Conservation (phyloP, 92 coral and sea anemone species). For the Actinostola sp. region DNA sequence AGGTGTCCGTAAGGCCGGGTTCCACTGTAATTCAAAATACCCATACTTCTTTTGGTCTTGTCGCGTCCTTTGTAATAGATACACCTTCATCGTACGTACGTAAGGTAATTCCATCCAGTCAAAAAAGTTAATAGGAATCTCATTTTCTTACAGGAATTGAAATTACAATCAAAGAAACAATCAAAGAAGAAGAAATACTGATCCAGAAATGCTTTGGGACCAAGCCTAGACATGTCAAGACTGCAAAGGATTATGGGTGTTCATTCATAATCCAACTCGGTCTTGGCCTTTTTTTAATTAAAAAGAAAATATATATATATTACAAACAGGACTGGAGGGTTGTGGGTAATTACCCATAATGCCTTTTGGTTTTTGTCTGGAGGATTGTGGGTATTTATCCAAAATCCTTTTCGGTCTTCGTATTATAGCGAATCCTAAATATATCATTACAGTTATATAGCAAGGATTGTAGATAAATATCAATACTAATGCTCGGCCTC, state of each 20-base stretch:
- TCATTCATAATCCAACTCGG: too few species aligned
- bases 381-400: not conserved
- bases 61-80: too few species aligned
- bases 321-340: too few species aligned
- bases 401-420: not conserved
- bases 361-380: not conserved
- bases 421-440: not conserved
- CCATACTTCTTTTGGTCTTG: too few species aligned
- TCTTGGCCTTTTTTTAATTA: too few species aligned
- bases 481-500: too few species aligned
- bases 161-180: not conserved
- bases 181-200: slow-evolving; percentile 4
- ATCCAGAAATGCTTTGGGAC: slow-evolving; percentile 52
- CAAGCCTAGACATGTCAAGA: slow-evolving; percentile 3
- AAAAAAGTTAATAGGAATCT: slow-evolving; percentile 19
- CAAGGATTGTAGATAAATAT: too few species aligned
- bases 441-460: too few species aligned
- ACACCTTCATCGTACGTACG: not conserved
- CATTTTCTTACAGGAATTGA: slow-evolving; percentile 45
- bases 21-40: too few species aligned
- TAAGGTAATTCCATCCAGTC: not conserved
- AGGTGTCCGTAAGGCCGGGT: too few species aligned
- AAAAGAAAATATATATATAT: too few species aligned
- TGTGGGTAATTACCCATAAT: slow-evolving; percentile 11
- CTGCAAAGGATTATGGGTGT: slow-evolving; percentile 12